Evolutionary conservation across 2,113 vertebrate species (phyloP).

Genomic region (Macrotus californicus): DNA sequence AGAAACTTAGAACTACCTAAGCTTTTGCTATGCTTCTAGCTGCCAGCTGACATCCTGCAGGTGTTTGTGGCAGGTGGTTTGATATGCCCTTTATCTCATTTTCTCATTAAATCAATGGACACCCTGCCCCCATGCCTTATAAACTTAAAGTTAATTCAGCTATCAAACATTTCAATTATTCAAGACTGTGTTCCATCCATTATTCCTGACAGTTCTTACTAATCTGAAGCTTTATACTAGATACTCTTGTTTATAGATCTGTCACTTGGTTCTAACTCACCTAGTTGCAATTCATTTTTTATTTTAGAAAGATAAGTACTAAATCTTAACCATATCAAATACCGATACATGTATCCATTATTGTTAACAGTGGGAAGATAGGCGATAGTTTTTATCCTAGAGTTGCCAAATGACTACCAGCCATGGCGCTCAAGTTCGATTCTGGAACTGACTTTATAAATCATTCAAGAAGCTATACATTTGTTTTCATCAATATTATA

Average conservation of each 20-base stretch:
- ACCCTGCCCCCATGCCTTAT: background rate
- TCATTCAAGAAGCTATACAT: slow-evolving; percentile 8
- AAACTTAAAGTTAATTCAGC: background rate
- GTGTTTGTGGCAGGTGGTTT: slow-evolving; percentile 6
- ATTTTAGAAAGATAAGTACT: slow-evolving; percentile 13
- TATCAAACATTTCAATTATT: background rate
- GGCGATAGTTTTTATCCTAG: background rate
- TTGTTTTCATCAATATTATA: background rate
- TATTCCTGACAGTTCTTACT: background rate
- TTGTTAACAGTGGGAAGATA: background rate
- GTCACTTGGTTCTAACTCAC: background rate
- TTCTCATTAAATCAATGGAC: slow-evolving; percentile 2
- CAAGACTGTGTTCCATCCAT: background rate
- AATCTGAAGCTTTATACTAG: background rate
- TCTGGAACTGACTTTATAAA: slow-evolving; percentile 4
- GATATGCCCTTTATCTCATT: background rate
- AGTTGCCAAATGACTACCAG: background rate
- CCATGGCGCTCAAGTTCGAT: background rate
- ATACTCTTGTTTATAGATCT: background rate
- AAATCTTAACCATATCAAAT: background rate
- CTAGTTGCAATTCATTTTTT: background rate
- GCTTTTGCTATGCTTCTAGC: background rate
- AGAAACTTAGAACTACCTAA: background rate
- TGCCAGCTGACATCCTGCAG: background rate
- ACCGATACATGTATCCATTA: background rate